A percentile compares a stretch with the other conserved stretches of the same genome.
Conservation (phyloP, 2,888 invertebrate species). For the Pilophorus perplexus region DNA sequence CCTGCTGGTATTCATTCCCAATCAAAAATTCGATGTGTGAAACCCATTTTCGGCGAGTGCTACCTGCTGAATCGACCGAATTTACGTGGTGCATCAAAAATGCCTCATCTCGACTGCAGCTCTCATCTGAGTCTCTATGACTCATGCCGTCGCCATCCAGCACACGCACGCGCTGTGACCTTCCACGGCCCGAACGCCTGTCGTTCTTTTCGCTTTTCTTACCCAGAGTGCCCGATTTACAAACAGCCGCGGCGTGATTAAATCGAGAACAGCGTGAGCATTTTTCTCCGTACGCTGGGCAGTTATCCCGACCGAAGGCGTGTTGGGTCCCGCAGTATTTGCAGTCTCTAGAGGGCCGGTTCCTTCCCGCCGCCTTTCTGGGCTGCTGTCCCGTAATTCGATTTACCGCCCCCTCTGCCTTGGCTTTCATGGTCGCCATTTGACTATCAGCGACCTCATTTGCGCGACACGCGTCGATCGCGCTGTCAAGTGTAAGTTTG, state of each 20-base stretch:
- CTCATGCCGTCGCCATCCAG: too few species aligned
- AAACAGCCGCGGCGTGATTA: slow-evolving; percentile 1
- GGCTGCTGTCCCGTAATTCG: not conserved
- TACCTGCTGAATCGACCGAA: too few species aligned
- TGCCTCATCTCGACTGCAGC: too few species aligned
- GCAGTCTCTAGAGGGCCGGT: not conserved
- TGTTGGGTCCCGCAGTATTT: not conserved
- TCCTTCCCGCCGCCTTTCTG: too few species aligned
- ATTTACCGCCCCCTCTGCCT: not conserved
- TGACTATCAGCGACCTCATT: slow-evolving; percentile 19
- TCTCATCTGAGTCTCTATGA: too few species aligned
- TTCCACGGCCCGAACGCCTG: not conserved
- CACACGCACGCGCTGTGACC: not conserved
- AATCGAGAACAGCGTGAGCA: not conserved
- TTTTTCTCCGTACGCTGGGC: slow-evolving; percentile 3
- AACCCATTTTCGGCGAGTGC: too few species aligned
- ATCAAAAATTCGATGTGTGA: too few species aligned
- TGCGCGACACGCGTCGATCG: not conserved
- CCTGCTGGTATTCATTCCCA: too few species aligned
- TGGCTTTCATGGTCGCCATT: slow-evolving; percentile 5
- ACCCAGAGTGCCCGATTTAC: not conserved
- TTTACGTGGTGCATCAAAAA: too few species aligned
- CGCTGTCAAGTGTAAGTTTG: not conserved
- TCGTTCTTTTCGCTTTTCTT: not conserved
- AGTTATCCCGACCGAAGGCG: not conserved